Base-by-base conservation (phyloP, 2,797 vertebrate genomes). In the Sebastes steindachneri region DNA sequence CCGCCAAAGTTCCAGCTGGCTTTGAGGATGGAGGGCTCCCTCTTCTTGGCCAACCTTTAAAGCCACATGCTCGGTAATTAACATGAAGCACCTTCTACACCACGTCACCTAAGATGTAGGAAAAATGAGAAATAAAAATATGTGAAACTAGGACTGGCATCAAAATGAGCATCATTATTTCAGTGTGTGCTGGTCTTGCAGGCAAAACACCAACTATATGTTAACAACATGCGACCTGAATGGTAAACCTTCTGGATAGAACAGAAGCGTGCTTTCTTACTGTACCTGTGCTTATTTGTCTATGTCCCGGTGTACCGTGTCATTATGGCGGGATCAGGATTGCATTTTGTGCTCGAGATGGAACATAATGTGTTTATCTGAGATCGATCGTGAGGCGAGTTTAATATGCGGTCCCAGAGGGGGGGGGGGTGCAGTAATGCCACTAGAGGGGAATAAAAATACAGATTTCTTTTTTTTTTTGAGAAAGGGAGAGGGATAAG, bases 1-100 rank as follows among this genome's bases (percentile, higher is more conserved):
- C 23, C 81, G 92, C 92, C 91, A 93, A 91, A 77, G 70, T 72
- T 90, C 94, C 91, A 90, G 84, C 90, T 89, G 90, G 91, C 89
- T 87, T 86, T 88, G 85, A 92, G 88, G 86, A 84, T 85, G 78
- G 86, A 93, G 89, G 90, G 89, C 86, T 90, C 77, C 85, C 72
- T 85, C 80, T 84, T 84, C 84, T 86, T 93, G 90, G 89, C 89
- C 85, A 89, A 88, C 86, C 81, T 92, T 91, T 90, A 90, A 90
- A 93, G 88, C 75, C 86, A 84, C 84, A 79, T 75, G 81, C 85
- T 87, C 59, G 12, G 55, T 85, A 82, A 92, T 93, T 93, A 93
- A 86, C 85, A 82, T 37, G 64, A 82, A 73, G 73, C 71, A 79
- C 79, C 79, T 85, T 81, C 54, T 62, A 73, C 51, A 81, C 82